Evolutionary conservation across 2,888 invertebrate species (phyloP).

Genomic region (Cinara cedri): DNA sequence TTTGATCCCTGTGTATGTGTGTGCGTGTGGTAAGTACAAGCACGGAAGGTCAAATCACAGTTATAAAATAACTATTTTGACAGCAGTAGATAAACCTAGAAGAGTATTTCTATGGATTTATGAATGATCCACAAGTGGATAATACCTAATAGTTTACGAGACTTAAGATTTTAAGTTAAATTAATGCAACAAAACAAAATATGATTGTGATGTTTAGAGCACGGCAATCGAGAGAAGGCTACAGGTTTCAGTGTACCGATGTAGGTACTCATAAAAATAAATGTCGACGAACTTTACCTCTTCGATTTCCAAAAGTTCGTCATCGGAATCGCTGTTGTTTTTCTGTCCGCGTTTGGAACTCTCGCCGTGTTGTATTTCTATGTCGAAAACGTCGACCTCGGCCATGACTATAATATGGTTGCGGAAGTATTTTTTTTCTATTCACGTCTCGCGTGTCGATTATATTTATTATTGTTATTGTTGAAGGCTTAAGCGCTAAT

Average conservation of each 20-base stretch:
- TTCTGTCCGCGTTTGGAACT: neutral
- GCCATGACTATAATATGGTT: constrained; percentile 15
- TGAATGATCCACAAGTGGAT: constrained; percentile 12
- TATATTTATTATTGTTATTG: neutral
- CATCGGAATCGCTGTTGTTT: constrained; percentile 69
- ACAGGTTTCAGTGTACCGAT: too few species aligned
- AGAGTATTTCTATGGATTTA: neutral
- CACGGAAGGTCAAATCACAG: neutral
- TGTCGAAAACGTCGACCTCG: constrained; percentile 48
- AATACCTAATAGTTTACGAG: too few species aligned
- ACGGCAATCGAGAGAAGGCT: too few species aligned
- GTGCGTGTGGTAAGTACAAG: too few species aligned
- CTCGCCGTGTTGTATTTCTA: constrained; percentile 42
- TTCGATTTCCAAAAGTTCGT: constrained; percentile 86
- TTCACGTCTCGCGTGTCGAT: neutral
- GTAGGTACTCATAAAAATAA: neutral
- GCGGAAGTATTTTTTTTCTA: neutral
- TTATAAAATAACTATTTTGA: neutral
- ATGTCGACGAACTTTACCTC: constrained; percentile 71
- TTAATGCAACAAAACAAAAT: too few species aligned
- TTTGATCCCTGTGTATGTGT: too few species aligned
- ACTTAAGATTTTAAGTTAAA: too few species aligned
- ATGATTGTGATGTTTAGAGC: too few species aligned
- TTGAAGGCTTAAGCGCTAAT: too few species aligned
- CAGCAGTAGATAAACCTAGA: neutral